Percentiles rank a stretch among this genome's conserved stretches.
These are phyloP conservation scores for Gracilinanus agilis DNA, from an alignment of 2,113 vertebrate genomes.

Conservation along the genomic window DNA sequence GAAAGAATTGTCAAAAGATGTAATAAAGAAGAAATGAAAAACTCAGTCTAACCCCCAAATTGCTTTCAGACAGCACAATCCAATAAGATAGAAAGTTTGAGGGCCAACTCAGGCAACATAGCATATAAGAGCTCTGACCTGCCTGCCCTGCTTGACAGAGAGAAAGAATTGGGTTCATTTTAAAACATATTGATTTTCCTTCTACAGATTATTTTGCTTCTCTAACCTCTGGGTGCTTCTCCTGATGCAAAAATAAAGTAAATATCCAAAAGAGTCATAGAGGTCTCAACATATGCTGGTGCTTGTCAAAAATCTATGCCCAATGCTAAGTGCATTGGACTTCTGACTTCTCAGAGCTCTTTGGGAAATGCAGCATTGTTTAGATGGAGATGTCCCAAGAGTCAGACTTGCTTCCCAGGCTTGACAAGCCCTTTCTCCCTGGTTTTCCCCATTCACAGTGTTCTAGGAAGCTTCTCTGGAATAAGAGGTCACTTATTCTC, in stretches of 20 bases:
- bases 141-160: not conserved
- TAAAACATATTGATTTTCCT: slow-evolving; percentile 1
- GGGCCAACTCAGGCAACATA: not conserved
- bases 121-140: not conserved
- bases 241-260: slow-evolving; percentile 46
- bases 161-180: not conserved
- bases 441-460: not conserved
- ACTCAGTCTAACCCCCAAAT: slow-evolving; percentile 27
- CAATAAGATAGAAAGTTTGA: not conserved
- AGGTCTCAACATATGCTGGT: not conserved
- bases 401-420: not conserved
- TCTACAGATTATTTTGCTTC: slow-evolving; percentile 9
- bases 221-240: slow-evolving; percentile 5
- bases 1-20: slow-evolving; percentile 39
- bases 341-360: not conserved
- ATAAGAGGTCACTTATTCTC: not conserved
- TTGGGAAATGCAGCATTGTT: not conserved
- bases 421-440: not conserved
- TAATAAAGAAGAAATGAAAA: slow-evolving; percentile 35
- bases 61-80: slow-evolving; percentile 1
- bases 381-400: not conserved
- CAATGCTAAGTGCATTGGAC: not conserved
- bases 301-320: not conserved
- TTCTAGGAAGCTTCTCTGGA: not conserved
- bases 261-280: slow-evolving; percentile 2